Percentiles rank a stretch among this genome's conserved stretches.
Evolutionary conservation across 2,113 vertebrate species (phyloP).

Genomic region (Microtus richardsoni): DNA sequence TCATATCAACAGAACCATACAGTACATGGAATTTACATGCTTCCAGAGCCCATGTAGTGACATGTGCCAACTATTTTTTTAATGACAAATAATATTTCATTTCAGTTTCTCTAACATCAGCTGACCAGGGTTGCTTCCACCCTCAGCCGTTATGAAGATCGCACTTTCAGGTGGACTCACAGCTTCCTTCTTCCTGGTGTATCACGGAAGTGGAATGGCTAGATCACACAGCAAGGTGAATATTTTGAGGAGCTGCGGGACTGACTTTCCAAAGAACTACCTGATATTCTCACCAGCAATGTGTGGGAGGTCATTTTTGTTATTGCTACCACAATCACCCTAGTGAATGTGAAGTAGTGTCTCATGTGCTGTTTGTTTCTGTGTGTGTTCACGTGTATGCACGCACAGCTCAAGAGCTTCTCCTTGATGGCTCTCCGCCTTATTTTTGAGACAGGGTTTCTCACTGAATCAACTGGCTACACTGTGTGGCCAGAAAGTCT

Average conservation of each 20-base stretch:
- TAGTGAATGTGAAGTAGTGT: background rate
- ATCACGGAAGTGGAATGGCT: background rate
- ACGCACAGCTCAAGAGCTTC: background rate
- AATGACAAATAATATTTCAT: slow-evolving; percentile 52
- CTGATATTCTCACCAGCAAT: slow-evolving; percentile 8
- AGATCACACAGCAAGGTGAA: slow-evolving; percentile 28
- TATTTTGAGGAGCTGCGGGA: slow-evolving; percentile 23
- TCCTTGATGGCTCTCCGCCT: background rate
- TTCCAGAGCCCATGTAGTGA: slow-evolving; percentile 17
- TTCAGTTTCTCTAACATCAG: slow-evolving; percentile 24
- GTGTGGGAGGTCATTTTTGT: background rate
- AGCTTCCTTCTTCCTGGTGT: slow-evolving; percentile 41
- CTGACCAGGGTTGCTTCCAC: background rate
- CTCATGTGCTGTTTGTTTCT: background rate
- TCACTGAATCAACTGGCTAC: background rate
- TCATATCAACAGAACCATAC: slow-evolving; percentile 36
- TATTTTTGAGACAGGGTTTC: background rate
- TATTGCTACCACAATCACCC: background rate
- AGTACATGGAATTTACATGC: background rate
- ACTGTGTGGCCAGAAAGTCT: background rate
- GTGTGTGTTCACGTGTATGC: too few species aligned
- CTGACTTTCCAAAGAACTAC: background rate
- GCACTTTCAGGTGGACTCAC: slow-evolving; percentile 38
- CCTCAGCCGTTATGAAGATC: slow-evolving; percentile 9
- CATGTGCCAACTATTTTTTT: slow-evolving; percentile 15